Evolutionary conservation across 1,140 invertebrate species (phyloP), one percentile per base, ranked within the genome.

Genomic region (Yoshiicerus persimilis): DNA sequence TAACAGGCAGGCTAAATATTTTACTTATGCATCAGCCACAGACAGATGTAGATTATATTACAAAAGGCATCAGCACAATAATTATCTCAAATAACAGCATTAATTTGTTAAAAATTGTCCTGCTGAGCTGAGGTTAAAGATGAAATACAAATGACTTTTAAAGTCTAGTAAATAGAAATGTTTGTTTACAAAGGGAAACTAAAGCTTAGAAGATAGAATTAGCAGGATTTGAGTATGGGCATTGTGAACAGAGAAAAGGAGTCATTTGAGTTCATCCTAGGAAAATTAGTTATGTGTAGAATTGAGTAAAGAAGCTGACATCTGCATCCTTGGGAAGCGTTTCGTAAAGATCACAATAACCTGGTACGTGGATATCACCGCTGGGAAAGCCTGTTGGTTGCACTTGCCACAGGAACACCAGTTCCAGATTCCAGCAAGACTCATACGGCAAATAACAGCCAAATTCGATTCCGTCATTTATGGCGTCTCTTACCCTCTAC

Each of bases 391-490:
- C 30, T 80, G 75, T 80, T 36, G 75, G 34, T n/a, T 80, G 32
- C 75, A 36, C 32, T 80, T 30, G 32, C 30, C 34, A 80, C 66
- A 36, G 32, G 27, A 80, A 80, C 75, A 34, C 75, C 75, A 80
- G 75, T 80, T 80, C 75, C 75, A 80, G 47, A 56, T 56, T 56
- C 47, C 47, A 56, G 47, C 47, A 4, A 47, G 70, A 36, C 75
- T 80, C 75, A 80, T 80, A 80, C 75, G 75, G 32, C 75, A 80
- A 32, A 38, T 32, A 80, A 80, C 75, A 80, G 75, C 32, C 75
- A 80, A 80, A 80, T 80, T 80, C 75, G 75, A 80, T 80, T 80
- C 75, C 75, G 20, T 80, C 75, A 80, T 80, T 80, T 80, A 80
- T 80, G 75, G 75, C 75, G 75, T 80, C 75, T 80, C 75, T 34